These are phyloP conservation scores for Chrysodeixis includens DNA, from an alignment of 2,888 invertebrate species.

Conservation along the genomic window DNA sequence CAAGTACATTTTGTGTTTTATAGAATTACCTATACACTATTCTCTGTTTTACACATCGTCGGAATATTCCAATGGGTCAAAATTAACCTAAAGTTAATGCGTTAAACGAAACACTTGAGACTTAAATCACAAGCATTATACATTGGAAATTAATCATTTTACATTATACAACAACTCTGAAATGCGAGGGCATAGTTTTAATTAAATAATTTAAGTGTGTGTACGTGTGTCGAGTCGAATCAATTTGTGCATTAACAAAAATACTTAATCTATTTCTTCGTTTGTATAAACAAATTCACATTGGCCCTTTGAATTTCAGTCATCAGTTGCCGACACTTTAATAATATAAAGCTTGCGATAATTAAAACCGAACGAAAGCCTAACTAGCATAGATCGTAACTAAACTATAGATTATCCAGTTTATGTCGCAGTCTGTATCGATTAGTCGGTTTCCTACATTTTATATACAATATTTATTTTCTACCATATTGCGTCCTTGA, in stretches of 20 bases:
- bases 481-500: slow-evolving; percentile 90
- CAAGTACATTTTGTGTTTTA: slow-evolving; percentile 87
- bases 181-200: slow-evolving; percentile 83
- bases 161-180: slow-evolving; percentile 80
- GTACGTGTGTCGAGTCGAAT: slow-evolving; percentile 70
- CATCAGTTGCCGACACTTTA: slow-evolving; percentile 85
- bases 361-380: slow-evolving; percentile 84
- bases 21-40: slow-evolving; percentile 87
- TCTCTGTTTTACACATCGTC: slow-evolving; percentile 82
- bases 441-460: slow-evolving; percentile 83
- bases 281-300: slow-evolving; percentile 78
- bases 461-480: slow-evolving; percentile 89
- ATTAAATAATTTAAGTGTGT: slow-evolving; percentile 68
- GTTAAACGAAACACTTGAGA: slow-evolving; percentile 70
- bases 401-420: slow-evolving; percentile 87
- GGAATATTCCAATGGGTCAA: slow-evolving; percentile 83
- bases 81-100: slow-evolving; percentile 72
- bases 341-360: slow-evolving; percentile 86
- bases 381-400: slow-evolving; percentile 87
- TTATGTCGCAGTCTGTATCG: slow-evolving; percentile 86
- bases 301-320: slow-evolving; percentile 87
- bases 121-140: slow-evolving; percentile 66
- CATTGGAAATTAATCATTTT: slow-evolving; percentile 69
- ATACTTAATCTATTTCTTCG: slow-evolving; percentile 74
- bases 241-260: slow-evolving; percentile 79